Evolutionary conservation across 2,888 invertebrate genomes (phyloP), one percentile per base, ranked within the genome.

Genomic region (Heliconius ethilla): DNA sequence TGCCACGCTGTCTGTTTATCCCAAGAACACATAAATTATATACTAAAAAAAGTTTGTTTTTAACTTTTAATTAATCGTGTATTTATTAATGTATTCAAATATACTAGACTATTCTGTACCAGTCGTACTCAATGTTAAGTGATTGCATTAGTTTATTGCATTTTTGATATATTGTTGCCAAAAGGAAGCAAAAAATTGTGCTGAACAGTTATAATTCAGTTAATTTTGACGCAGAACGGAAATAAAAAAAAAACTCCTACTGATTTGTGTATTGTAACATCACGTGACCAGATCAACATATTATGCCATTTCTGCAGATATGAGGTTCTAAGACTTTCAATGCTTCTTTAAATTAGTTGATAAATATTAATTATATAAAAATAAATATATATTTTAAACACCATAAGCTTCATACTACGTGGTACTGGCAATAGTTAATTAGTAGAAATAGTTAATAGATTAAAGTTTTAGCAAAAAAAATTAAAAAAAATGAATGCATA

Each of bases 391-490:
- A 33, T 37, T 67, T 67, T 67, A 33, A 37, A 11, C 10, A 5
- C 22, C 13, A 25, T 40, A 0, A n/a, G 40, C 25, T 69, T 37
- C n/a, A 69, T 45, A 18, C 22, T 22, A 37, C 27, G 40, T 45
- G 25, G 18, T 40, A 66, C 75, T 62, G 70, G 70, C 70, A 78
- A 72, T 75, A 78, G 59, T 22, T 72, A 78, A 72, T 69, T 78
- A 27, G 66, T 67, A 55, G 37, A 76, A 78, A 78, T 59, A 62
- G 67, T 77, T 80, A 75, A 76, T 90, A 91, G 92, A 91, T 92
- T 91, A 92, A 88, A 88, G 89, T 89, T 88, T 87, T 87, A 77
- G 87, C 85, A 90, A 87, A 89, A 91, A 91, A 87, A 81, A 81
- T 83, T 84, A 86, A 86, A 1, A 80, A 75, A 69, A 40, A 69